phyloP scores from a whole-genome alignment of 2,113 vertebrate species.

The Leucosticte australis region DNA sequence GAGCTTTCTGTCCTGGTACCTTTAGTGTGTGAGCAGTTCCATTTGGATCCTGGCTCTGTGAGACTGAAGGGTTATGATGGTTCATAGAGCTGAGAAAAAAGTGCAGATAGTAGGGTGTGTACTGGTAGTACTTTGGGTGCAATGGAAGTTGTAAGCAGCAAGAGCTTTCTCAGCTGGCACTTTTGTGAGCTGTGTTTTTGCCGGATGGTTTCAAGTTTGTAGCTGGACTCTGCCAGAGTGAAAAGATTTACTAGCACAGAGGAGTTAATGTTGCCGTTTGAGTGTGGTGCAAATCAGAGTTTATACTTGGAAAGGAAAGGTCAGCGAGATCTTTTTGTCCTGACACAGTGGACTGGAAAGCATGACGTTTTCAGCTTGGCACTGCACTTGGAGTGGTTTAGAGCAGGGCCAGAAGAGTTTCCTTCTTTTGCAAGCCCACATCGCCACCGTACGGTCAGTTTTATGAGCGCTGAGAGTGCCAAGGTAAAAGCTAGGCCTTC shows the following conservation, averaged over 20 bases:
- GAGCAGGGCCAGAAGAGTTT: not conserved
- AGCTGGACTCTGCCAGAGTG: rapidly evolving
- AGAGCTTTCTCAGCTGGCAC: not conserved
- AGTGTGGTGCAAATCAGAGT: not conserved
- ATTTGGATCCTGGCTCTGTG: not conserved
- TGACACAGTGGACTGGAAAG: not conserved
- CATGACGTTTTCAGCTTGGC: not conserved
- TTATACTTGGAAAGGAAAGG: not conserved
- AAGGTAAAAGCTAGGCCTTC: too few species aligned
- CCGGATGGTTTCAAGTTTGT: not conserved
- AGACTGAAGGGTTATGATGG: not conserved
- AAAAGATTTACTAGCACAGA: not conserved
- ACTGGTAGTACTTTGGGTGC: not conserved
- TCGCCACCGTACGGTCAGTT: not conserved
- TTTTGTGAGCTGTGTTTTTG: not conserved
- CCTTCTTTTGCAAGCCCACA: not conserved
- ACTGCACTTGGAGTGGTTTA: not conserved
- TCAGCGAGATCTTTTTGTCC: not conserved
- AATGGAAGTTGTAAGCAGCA: not conserved
- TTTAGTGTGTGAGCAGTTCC: not conserved
- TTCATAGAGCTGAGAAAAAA: not conserved
- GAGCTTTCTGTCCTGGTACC: not conserved
- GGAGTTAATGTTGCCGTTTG: not conserved
- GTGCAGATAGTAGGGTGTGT: not conserved
- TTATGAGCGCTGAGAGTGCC: not conserved